phyloP scores from a whole-genome alignment of 2,113 vertebrate genomes.

The Aegypius monachus region DNA sequence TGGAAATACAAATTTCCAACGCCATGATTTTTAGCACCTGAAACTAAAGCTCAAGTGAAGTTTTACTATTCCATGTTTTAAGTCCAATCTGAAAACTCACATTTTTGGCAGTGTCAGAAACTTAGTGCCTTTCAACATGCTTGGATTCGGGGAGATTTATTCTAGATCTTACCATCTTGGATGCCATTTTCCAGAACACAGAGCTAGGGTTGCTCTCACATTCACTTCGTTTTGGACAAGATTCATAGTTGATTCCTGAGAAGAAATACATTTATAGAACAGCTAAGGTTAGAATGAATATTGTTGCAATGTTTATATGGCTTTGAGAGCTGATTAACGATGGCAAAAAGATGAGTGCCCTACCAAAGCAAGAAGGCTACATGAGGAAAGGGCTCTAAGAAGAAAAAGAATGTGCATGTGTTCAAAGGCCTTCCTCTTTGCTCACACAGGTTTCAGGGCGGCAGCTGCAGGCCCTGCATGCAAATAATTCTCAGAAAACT shows the following conservation, averaged over 20 bases:
- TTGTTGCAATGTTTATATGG: background rate
- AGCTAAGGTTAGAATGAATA: background rate
- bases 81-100: background rate
- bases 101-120: background rate
- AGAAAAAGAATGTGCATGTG: background rate
- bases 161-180: slow-evolving; percentile 67
- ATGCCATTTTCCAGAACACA: slow-evolving; percentile 73
- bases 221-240: slow-evolving; percentile 70
- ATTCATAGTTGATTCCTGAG: slow-evolving; percentile 71
- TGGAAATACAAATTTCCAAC: background rate
- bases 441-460: background rate
- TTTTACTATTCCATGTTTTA: background rate
- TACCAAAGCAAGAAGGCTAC: background rate
- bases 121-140: background rate
- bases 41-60: background rate
- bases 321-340: background rate
- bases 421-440: background rate
- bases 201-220: slow-evolving; percentile 56
- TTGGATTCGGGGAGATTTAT: background rate
- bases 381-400: background rate
- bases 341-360: background rate
- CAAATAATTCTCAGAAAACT: background rate
- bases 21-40: background rate
- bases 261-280: slow-evolving; percentile 21
- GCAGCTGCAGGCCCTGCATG: background rate